Percentiles rank a stretch among this genome's conserved stretches.
phyloP scores from a whole-genome alignment of 2,797 vertebrate genomes.

The Microtus obscurus region DNA sequence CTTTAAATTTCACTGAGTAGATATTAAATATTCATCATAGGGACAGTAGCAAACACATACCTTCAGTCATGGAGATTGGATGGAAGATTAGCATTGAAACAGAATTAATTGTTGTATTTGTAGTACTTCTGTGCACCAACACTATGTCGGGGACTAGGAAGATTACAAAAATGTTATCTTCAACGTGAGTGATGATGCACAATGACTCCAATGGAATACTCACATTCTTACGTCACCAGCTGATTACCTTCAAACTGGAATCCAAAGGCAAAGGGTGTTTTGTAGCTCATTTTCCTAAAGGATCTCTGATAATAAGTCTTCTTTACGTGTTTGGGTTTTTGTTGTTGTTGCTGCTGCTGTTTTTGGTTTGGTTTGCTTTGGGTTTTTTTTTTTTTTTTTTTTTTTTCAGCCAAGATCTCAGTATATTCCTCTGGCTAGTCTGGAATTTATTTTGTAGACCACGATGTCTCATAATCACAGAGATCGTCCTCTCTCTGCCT shows the following conservation, averaged over 20 bases:
- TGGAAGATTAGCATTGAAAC: conserved; percentile 35
- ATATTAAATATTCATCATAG: conserved; percentile 56
- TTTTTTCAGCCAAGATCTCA: not conserved
- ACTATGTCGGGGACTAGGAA: conserved; percentile 1
- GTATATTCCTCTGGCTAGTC: not conserved
- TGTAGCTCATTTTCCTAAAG: not conserved
- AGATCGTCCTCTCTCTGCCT: not conserved
- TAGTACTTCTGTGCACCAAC: conserved; percentile 19
- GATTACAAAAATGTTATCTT: conserved; percentile 38
- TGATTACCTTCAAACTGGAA: conserved; percentile 24
- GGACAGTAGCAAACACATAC: conserved; percentile 35
- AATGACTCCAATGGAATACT: not conserved
- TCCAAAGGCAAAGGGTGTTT: conserved; percentile 6
- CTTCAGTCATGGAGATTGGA: not conserved
- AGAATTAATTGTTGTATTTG: conserved; percentile 57
- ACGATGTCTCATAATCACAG: not conserved
- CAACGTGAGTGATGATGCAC: not conserved
- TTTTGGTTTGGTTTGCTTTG: too few species aligned
- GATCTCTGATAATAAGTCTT: not conserved
- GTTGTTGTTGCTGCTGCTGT: not conserved
- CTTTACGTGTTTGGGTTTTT: not conserved
- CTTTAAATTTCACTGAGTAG: conserved; percentile 20
- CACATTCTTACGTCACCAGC: not conserved
- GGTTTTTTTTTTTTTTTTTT: not conserved
- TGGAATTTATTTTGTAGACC: not conserved